Conservation (phyloP, 2,888 invertebrate species). For the Sinhomidia bicolor region DNA sequence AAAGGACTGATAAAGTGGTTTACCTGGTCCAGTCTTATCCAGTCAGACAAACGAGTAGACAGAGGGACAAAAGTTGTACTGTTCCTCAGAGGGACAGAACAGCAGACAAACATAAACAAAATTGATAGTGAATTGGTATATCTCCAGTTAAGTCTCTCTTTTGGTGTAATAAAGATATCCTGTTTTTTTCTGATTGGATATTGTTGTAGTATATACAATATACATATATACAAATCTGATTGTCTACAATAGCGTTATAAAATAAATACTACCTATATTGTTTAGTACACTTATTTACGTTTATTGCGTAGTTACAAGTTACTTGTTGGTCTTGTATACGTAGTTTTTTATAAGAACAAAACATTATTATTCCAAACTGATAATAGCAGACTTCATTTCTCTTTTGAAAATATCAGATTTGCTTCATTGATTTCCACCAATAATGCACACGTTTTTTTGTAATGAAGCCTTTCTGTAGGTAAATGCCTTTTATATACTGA, state of each 20-base stretch:
- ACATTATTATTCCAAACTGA: no score
- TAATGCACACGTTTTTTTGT: not conserved
- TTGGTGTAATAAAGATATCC: slow-evolving; percentile 67
- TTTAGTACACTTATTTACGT: no score
- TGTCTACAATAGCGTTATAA: not conserved
- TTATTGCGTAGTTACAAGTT: not conserved
- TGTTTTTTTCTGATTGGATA: not conserved
- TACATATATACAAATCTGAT: no score
- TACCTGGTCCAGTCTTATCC: slow-evolving; percentile 6
- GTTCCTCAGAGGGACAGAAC: slow-evolving; percentile 37
- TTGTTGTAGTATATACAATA: not conserved
- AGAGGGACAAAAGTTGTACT: slow-evolving; percentile 37
- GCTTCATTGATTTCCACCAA: not conserved
- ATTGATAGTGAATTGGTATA: slow-evolving; percentile 68
- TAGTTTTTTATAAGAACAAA: not conserved
- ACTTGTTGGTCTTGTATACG: not conserved
- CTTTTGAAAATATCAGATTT: not conserved
- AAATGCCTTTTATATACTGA: not conserved
- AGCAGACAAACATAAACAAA: slow-evolving; percentile 51
- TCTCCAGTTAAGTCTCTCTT: slow-evolving; percentile 57
- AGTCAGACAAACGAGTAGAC: slow-evolving; percentile 20
- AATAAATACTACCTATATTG: not conserved
- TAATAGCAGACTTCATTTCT: not conserved
- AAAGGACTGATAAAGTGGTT: not conserved
- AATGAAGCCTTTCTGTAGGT: not conserved